Percentiles rank a stretch among this genome's conserved stretches.
Conservation (phyloP, 35 echinoderm and acorn worm species). For the Holothuria glaberrima region DNA sequence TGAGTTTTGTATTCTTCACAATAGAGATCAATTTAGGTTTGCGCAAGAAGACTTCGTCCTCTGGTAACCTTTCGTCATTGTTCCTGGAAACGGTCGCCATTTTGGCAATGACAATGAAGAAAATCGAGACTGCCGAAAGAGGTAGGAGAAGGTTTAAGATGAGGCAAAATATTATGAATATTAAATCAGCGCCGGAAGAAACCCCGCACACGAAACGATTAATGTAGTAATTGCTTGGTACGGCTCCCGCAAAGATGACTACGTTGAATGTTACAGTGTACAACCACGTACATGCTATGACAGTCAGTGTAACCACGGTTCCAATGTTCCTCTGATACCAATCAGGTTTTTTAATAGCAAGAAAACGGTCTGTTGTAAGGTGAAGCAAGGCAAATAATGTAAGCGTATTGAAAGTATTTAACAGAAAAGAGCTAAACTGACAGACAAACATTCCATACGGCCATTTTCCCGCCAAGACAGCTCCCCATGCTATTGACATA, state of each 20-base stretch:
- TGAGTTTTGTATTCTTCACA: conserved; percentile 29
- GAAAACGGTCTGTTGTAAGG: conserved; percentile 16
- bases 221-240: conserved; percentile 26
- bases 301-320: background rate
- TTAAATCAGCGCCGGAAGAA: background rate
- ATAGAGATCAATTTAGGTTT: conserved; percentile 23
- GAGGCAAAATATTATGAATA: conserved; percentile 17
- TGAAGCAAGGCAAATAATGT: conserved; percentile 30
- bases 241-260: conserved; percentile 9
- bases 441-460: conserved; percentile 26
- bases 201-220: conserved; percentile 34
- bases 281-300: conserved; percentile 10
- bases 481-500: conserved; percentile 23
- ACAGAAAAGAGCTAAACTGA: conserved; percentile 28
- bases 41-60: conserved; percentile 26
- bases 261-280: background rate
- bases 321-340: conserved; percentile 17
- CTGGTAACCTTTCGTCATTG: background rate
- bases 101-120: conserved; percentile 18
- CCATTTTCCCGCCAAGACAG: conserved; percentile 40
- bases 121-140: conserved; percentile 20
- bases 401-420: conserved; percentile 32
- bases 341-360: conserved; percentile 13
- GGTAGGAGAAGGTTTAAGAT: conserved; percentile 23
- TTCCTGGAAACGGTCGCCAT: conserved; percentile 18